These are phyloP conservation scores for Tipula lateralis DNA, from an alignment of 2,888 invertebrate species.

Conservation along the genomic window DNA sequence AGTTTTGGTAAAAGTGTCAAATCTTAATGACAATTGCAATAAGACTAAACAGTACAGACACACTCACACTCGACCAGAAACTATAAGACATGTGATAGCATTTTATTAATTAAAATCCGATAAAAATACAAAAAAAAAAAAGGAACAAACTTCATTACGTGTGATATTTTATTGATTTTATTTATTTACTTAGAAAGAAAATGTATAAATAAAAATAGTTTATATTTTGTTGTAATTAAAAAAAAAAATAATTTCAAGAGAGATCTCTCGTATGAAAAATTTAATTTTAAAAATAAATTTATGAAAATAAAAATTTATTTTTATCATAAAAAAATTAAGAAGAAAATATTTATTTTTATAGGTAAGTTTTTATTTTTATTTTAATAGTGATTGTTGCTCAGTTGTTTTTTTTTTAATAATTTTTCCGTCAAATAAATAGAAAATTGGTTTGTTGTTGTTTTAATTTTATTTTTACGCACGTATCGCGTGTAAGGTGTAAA, in stretches of 20 bases:
- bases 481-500: neutral
- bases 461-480: neutral
- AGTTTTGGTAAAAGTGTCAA: neutral
- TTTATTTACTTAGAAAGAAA: neutral
- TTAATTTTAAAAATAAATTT: neutral
- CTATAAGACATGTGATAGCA: neutral
- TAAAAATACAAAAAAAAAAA: neutral
- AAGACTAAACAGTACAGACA: no score
- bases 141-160: neutral
- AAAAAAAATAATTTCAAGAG: neutral
- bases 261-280: neutral
- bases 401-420: neutral
- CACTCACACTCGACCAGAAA: no score
- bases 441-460: neutral
- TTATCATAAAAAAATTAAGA: neutral
- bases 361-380: neutral
- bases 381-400: constrained; percentile 3
- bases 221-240: neutral
- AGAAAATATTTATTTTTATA: constrained; percentile 20
- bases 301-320: constrained; percentile 11
- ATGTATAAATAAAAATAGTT: neutral
- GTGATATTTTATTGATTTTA: constrained; percentile 14
- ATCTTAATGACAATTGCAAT: neutral
- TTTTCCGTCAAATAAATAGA: neutral
- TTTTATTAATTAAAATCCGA: neutral